Conservation (phyloP, 2,888 invertebrate species). For the Monopis laevigella region DNA sequence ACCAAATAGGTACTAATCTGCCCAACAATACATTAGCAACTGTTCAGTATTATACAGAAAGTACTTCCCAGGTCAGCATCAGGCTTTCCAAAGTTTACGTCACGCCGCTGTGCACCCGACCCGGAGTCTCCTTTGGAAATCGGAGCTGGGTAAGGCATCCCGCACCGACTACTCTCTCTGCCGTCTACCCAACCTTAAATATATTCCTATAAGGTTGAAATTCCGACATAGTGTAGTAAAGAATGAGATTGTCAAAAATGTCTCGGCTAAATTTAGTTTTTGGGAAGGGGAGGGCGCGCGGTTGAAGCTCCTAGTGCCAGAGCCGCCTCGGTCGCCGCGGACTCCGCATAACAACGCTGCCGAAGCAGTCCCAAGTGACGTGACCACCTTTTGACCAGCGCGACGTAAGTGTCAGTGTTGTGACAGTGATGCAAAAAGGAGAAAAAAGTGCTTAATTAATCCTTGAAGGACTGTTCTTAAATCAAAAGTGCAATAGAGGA, state of each 20-base stretch:
- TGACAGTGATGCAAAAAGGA: neutral
- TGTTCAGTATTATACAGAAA: too few species aligned
- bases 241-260: conserved; percentile 32
- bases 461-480: neutral
- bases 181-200: neutral
- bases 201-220: too few species aligned
- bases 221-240: neutral
- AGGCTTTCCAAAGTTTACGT: too few species aligned
- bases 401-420: conserved; percentile 61
- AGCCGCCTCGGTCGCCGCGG: conserved; percentile 76
- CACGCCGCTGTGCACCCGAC: conserved; percentile 23
- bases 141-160: conserved; percentile 53
- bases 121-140: conserved; percentile 38
- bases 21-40: too few species aligned
- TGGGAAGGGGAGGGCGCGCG: conserved; percentile 22
- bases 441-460: too few species aligned
- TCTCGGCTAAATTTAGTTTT: conserved; percentile 46
- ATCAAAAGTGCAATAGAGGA: neutral
- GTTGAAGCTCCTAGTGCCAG: conserved; percentile 38
- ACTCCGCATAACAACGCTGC: conserved; percentile 76
- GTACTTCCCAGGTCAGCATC: too few species aligned
- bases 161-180: neutral
- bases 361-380: conserved; percentile 52
- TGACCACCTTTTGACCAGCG: conserved; percentile 63
- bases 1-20: too few species aligned